phyloP scores from a whole-genome alignment of 2,113 vertebrate genomes.

The Aspiorhynchus laticeps region DNA sequence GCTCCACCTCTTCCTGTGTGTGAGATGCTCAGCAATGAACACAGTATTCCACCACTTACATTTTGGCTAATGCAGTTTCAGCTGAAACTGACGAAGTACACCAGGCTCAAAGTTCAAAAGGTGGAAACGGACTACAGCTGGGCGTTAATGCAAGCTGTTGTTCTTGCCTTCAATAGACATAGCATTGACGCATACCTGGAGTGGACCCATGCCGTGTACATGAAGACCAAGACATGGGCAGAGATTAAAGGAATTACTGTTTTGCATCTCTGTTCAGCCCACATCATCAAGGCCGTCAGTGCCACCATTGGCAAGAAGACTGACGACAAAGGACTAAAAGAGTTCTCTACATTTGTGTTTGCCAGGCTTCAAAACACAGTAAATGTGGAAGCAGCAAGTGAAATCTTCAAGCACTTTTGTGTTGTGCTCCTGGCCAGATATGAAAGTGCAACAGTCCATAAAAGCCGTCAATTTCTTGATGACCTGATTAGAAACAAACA shows the following conservation, averaged over 20 bases:
- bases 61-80: constrained; percentile 35
- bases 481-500: neutral
- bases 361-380: neutral
- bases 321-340: constrained; percentile 1
- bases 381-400: neutral
- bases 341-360: constrained; percentile 9
- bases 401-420: constrained; percentile 11
- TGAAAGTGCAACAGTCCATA: neutral
- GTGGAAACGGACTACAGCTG: neutral
- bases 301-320: neutral
- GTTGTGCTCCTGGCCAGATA: neutral
- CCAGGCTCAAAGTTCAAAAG: neutral
- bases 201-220: neutral
- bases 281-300: neutral
- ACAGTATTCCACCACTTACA: constrained; percentile 18
- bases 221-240: neutral
- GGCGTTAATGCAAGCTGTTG: neutral
- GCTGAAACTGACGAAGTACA: neutral
- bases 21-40: constrained; percentile 34
- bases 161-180: constrained; percentile 4
- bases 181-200: neutral
- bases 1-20: constrained; percentile 28
- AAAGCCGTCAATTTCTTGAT: neutral
- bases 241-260: neutral
- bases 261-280: constrained; percentile 7